phyloP scores from a whole-genome alignment of 1,140 invertebrate species.

The Dreissena polymorpha region DNA sequence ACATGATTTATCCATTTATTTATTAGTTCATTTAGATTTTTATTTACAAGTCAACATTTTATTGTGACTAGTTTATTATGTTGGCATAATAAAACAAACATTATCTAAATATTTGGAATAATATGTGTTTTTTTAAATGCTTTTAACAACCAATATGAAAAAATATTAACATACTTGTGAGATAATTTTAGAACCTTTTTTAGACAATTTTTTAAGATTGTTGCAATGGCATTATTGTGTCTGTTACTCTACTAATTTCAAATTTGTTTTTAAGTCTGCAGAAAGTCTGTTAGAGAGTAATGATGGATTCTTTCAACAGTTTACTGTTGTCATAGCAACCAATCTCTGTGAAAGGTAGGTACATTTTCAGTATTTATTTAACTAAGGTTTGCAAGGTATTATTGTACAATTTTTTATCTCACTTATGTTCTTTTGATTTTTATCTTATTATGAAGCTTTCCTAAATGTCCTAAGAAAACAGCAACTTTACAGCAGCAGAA shows the following conservation, averaged over 20 bases:
- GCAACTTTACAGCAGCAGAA: not conserved
- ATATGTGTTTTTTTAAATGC: too few relatives aligned
- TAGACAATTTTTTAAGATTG: too few relatives aligned
- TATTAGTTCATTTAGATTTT: too few relatives aligned
- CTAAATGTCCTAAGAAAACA: not conserved
- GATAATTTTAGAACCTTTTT: too few relatives aligned
- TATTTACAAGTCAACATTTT: too few relatives aligned
- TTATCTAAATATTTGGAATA: too few relatives aligned
- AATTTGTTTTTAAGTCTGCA: conserved; percentile 80
- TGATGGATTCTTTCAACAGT: conserved; percentile 93
- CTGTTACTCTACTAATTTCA: too few relatives aligned
- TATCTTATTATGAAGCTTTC: not conserved
- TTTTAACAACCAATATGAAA: not conserved
- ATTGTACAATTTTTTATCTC: too few relatives aligned
- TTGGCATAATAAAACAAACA: too few relatives aligned
- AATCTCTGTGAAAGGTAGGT: conserved; percentile 90
- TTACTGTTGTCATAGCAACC: conserved; percentile 93
- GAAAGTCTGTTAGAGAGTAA: conserved; percentile 92
- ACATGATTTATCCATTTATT: too few relatives aligned
- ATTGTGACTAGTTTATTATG: too few relatives aligned
- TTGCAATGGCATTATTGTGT: not conserved
- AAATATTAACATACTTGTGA: conserved; percentile 3
- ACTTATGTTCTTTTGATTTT: not conserved
- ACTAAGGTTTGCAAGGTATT: too few relatives aligned
- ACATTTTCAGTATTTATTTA: not conserved